phyloP scores from a whole-genome alignment of 2,888 invertebrate genomes.

The Thera obeliscata region DNA sequence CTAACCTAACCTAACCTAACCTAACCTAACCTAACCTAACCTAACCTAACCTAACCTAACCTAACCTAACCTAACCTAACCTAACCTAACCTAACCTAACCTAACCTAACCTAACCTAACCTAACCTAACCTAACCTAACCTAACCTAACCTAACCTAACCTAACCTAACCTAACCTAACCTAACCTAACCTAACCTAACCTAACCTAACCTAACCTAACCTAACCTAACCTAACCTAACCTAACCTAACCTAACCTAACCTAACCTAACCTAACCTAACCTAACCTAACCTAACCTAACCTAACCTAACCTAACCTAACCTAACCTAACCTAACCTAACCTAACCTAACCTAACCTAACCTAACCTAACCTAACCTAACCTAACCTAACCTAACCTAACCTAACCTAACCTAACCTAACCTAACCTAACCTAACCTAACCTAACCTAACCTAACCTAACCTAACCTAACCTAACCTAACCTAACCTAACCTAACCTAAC shows the following conservation, averaged over 20 bases:
- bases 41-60: neutral
- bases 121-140: neutral
- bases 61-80: neutral
- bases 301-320: constrained; percentile 1
- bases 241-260: constrained; percentile 17
- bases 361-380: constrained; percentile 16
- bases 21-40: neutral
- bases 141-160: too few species aligned
- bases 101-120: too few species aligned
- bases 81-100: too few species aligned
- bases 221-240: constrained; percentile 7
- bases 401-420: constrained; percentile 15
- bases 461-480: constrained; percentile 22
- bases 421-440: constrained; percentile 14
- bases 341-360: constrained; percentile 2
- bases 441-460: constrained; percentile 17
- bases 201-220: constrained; percentile 16
- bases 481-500: constrained; percentile 21
- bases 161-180: constrained; percentile 10
- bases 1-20: too few species aligned
- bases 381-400: constrained; percentile 14
- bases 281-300: constrained; percentile 1
- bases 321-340: constrained; percentile 1
- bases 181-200: constrained; percentile 27
- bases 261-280: constrained; percentile 15